These are phyloP conservation scores for Hydrotaea cyrtoneurina DNA, from an alignment of 2,888 invertebrate species.

Conservation along the genomic window DNA sequence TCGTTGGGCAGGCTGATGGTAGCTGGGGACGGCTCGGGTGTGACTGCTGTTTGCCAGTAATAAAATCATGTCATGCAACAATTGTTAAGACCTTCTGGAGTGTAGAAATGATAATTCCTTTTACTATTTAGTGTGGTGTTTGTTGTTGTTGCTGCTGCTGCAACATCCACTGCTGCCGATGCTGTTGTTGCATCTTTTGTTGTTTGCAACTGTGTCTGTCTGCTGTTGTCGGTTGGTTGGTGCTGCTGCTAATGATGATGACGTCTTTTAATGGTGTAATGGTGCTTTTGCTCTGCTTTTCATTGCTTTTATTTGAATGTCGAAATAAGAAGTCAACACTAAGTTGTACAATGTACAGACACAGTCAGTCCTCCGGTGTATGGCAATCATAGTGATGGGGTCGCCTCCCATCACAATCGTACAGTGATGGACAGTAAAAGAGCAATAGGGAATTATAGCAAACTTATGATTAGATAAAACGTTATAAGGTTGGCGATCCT, in stretches of 20 bases:
- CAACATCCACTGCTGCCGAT: conserved; percentile 20
- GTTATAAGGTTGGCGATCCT: too few relatives aligned
- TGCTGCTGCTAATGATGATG: conserved; percentile 57
- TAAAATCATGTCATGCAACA: conserved; percentile 67
- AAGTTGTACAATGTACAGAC: conserved; percentile 7
- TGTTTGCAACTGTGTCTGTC: conserved; percentile 17
- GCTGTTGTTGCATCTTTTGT: conserved; percentile 29
- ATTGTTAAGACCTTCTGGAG: conserved; percentile 52
- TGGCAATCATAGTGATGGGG: background rate
- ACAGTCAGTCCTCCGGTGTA: background rate
- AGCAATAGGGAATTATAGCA: background rate
- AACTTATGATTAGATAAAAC: too few relatives aligned
- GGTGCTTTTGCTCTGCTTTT: conserved; percentile 48
- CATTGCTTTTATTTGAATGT: conserved; percentile 35
- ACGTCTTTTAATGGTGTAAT: conserved; percentile 52
- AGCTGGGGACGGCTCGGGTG: conserved; percentile 42
- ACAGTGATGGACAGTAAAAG: background rate
- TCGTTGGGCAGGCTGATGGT: conserved; percentile 13
- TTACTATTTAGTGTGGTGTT: conserved; percentile 47
- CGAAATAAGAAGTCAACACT: conserved; percentile 45
- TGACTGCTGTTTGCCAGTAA: conserved; percentile 39
- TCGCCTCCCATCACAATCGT: background rate
- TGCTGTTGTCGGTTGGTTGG: background rate
- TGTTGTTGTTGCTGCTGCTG: conserved; percentile 23
- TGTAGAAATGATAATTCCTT: conserved; percentile 65